A percentile compares a stretch with the other conserved stretches of the same genome.
These are phyloP conservation scores for Phymorhynchus buccinoides DNA, from an alignment of 1,140 invertebrate species.

Conservation along the genomic window DNA sequence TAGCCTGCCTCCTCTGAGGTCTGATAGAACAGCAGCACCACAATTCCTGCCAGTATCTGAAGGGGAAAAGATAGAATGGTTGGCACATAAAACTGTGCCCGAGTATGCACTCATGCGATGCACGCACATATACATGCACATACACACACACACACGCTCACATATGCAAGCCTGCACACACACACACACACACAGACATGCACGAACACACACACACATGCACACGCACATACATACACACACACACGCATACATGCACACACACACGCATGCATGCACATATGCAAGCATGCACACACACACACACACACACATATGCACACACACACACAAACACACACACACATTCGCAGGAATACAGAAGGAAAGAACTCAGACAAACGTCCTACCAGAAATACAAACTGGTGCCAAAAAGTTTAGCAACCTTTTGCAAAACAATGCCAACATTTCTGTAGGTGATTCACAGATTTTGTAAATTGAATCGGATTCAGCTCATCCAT, in stretches of 20 bases:
- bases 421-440: too few relatives aligned
- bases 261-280: neutral
- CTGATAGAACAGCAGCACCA: conserved; percentile 70
- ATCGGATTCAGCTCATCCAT: too few relatives aligned
- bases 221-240: neutral
- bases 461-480: too few relatives aligned
- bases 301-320: neutral
- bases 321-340: neutral
- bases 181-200: neutral
- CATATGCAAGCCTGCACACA: neutral
- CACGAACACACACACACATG: neutral
- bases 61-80: conserved; percentile 35
- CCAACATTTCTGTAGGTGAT: too few relatives aligned
- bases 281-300: neutral
- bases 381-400: too few relatives aligned
- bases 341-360: neutral
- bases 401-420: too few relatives aligned
- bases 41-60: conserved; percentile 66
- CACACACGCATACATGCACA: neutral
- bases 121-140: neutral
- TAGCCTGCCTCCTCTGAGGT: conserved; percentile 72
- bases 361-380: too few relatives aligned
- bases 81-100: neutral
- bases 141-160: neutral
- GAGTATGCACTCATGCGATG: neutral